phyloP scores from a whole-genome alignment of 2,797 vertebrate genomes.

The Sebastes iracundus region DNA sequence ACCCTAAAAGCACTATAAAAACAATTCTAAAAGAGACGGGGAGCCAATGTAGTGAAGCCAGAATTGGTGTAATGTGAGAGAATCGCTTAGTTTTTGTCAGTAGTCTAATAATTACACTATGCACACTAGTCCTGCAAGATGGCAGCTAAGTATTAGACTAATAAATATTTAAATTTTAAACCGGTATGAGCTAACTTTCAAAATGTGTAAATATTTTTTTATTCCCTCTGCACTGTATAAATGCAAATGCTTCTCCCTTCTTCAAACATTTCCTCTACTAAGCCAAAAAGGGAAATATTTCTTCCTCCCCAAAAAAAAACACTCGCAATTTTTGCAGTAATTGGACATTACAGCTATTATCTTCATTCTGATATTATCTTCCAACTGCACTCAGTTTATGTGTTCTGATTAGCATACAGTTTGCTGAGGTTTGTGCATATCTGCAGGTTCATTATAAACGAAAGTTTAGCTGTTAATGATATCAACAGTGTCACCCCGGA shows the following conservation, averaged over 20 bases:
- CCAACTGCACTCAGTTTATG: not conserved
- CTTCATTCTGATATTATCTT: not conserved
- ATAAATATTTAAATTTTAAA: not conserved
- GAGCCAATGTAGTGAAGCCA: not conserved
- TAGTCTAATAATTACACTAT: not conserved
- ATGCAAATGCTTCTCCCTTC: not conserved
- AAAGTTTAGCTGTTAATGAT: constrained; percentile 15
- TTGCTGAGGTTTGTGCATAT: constrained; percentile 6
- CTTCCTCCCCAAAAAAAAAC: not conserved
- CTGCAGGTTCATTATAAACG: constrained; percentile 32
- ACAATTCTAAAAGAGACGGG: not conserved
- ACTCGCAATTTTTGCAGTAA: not conserved
- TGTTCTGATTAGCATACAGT: not conserved
- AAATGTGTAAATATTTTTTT: constrained; percentile 6
- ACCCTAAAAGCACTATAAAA: not conserved
- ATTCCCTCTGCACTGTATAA: not conserved
- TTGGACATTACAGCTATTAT: constrained; percentile 10
- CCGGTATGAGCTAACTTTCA: not conserved
- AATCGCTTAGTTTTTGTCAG: not conserved
- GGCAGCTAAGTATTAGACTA: not conserved
- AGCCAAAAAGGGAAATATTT: not conserved
- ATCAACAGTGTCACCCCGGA: constrained; percentile 17
- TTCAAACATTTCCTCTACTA: not conserved
- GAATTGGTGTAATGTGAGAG: not conserved
- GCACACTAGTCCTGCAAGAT: not conserved